Conservation (phyloP, 1,140 invertebrate species). For the Drosophila parvula region DNA sequence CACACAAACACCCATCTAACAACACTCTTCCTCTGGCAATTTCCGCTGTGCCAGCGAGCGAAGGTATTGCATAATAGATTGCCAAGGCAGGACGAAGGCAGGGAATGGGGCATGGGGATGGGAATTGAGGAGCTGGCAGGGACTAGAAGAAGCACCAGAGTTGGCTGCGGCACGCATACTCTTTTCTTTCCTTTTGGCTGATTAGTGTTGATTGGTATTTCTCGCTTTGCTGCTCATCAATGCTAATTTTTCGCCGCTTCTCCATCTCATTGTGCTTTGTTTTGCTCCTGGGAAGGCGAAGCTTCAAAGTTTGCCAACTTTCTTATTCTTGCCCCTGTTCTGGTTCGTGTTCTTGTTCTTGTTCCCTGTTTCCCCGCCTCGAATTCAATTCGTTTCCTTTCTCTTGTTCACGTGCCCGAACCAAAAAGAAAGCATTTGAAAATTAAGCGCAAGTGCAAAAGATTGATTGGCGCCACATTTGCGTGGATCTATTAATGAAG, state of each 20-base stretch:
- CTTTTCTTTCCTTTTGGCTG: slow-evolving; percentile 61
- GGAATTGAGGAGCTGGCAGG: not conserved
- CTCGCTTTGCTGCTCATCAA: slow-evolving; percentile 82
- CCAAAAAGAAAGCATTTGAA: slow-evolving; percentile 44
- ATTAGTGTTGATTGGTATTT: slow-evolving; percentile 83
- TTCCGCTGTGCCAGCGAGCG: slow-evolving; percentile 57
- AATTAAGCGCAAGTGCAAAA: slow-evolving; percentile 75
- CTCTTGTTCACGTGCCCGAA: slow-evolving; percentile 26
- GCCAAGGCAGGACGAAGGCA: slow-evolving; percentile 42
- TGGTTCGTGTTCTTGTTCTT: not conserved
- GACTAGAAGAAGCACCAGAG: not conserved
- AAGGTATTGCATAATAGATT: slow-evolving; percentile 72
- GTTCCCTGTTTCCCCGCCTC: not conserved
- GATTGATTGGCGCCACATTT: slow-evolving; percentile 78
- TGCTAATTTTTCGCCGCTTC: slow-evolving; percentile 71
- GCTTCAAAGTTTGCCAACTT: slow-evolving; percentile 63
- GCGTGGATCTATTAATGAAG: slow-evolving; percentile 69
- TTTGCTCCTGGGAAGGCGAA: slow-evolving; percentile 19
- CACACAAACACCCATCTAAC: slow-evolving; percentile 58
- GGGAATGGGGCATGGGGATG: too few species aligned
- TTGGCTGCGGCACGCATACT: slow-evolving; percentile 48
- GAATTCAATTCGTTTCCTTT: slow-evolving; percentile 21
- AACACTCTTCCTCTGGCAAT: slow-evolving; percentile 78
- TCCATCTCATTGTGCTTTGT: slow-evolving; percentile 15
- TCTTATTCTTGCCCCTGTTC: slow-evolving; percentile 7